Percentiles rank a stretch among this genome's conserved stretches.
Conservation (phyloP, 1,140 invertebrate species). For the Pseudomyrmex flavicornis region DNA sequence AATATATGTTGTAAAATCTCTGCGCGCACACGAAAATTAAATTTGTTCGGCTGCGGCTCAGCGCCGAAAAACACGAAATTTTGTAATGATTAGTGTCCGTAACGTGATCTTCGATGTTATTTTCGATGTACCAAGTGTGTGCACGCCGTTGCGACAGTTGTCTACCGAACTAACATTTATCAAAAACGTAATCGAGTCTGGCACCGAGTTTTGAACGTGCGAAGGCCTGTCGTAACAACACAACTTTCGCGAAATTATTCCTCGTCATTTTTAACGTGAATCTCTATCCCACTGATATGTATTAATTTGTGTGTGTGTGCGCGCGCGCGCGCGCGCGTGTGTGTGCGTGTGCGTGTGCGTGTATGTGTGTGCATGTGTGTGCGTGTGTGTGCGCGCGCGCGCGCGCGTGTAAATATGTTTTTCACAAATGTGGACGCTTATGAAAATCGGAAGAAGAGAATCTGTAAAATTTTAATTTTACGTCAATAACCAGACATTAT, state of each 20-base stretch:
- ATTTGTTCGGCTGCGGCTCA: not conserved
- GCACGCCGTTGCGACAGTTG: slow-evolving; percentile 69
- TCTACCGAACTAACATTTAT: slow-evolving; percentile 78
- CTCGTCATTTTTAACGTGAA: not conserved
- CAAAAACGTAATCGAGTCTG: slow-evolving; percentile 68
- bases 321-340: no score
- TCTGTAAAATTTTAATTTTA: no score
- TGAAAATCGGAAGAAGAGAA: no score
- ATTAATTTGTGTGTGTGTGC: no score
- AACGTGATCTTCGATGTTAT: slow-evolving; percentile 46
- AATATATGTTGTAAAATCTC: not conserved
- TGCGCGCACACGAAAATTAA: not conserved
- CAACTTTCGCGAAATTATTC: slow-evolving; percentile 10
- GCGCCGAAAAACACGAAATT: not conserved
- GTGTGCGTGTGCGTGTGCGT: no score
- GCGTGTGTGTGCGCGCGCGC: no score
- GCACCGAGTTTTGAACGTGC: slow-evolving; percentile 69
- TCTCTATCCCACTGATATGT: not conserved
- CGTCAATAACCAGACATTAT: no score
- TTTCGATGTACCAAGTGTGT: slow-evolving; percentile 17
- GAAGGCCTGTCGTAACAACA: slow-evolving; percentile 64
- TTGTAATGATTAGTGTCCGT: slow-evolving; percentile 20
- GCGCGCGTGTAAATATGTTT: no score
- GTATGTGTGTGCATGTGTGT: no score
- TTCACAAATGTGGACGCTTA: not conserved